These are phyloP conservation scores for Drosophila merina DNA, from an alignment of 2,888 invertebrate genomes.

Conservation along the genomic window DNA sequence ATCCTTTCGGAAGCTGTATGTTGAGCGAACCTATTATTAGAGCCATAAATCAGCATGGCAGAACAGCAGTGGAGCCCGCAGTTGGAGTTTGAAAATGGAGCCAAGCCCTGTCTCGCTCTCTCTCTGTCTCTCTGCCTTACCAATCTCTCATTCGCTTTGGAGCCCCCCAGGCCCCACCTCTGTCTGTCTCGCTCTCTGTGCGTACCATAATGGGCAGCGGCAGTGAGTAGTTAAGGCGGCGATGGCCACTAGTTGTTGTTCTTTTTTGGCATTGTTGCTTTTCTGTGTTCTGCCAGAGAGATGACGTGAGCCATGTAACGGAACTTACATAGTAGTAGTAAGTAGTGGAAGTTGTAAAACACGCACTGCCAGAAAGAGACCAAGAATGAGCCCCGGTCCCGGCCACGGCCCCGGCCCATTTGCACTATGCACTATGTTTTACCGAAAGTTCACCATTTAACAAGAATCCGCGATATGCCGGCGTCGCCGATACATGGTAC, in stretches of 20 bases:
- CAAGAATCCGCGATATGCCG: conserved; percentile 31
- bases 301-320: conserved; percentile 70
- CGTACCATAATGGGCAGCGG: conserved; percentile 56
- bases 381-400: conserved; percentile 6
- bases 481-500: conserved; percentile 36
- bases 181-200: conserved; percentile 56
- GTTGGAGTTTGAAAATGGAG: conserved; percentile 49
- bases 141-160: conserved; percentile 12
- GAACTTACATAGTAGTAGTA: conserved; percentile 47
- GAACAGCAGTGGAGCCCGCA: conserved; percentile 19
- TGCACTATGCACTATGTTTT: conserved; percentile 1
- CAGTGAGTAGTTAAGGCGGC: conserved; percentile 37
- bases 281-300: conserved; percentile 49
- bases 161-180: conserved; percentile 16
- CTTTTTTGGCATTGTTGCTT: conserved; percentile 33
- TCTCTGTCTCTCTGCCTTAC: conserved; percentile 39
- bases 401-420: conserved; percentile 5
- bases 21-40: conserved; percentile 80
- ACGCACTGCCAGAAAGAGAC: conserved; percentile 23
- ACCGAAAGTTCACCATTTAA: conserved; percentile 10
- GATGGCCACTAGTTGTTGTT: conserved; percentile 42
- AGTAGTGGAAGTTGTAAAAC: conserved; percentile 53
- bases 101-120: conserved; percentile 42
- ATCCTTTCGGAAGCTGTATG: conserved; percentile 20
- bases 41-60: conserved; percentile 82